These are phyloP conservation scores for Matsumyia berberina DNA, from an alignment of 2,888 invertebrate genomes.

Conservation along the genomic window DNA sequence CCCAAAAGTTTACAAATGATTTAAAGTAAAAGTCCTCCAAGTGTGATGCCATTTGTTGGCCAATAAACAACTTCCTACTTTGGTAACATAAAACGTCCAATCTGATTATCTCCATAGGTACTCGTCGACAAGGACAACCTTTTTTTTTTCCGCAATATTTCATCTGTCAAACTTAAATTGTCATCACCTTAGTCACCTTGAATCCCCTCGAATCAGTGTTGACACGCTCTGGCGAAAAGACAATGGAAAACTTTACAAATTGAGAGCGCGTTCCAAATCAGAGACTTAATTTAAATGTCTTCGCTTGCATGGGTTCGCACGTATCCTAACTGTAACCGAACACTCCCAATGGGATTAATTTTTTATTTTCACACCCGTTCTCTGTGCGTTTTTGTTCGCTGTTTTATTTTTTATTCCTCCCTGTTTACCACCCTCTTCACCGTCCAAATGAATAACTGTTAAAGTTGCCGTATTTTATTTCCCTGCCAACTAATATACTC, in stretches of 20 bases:
- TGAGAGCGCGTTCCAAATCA: conserved; percentile 52
- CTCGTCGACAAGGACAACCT: not conserved
- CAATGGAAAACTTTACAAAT: conserved; percentile 52
- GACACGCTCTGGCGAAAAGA: conserved; percentile 14
- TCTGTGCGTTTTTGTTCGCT: not conserved
- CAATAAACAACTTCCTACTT: not conserved
- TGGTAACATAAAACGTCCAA: not conserved
- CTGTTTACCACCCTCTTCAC: no score
- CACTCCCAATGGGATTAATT: conserved; percentile 48
- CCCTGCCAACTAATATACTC: conserved; percentile 56
- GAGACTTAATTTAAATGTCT: conserved; percentile 65
- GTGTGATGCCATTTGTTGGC: not conserved
- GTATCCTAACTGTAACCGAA: conserved; percentile 42
- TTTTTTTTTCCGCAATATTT: conserved; percentile 31
- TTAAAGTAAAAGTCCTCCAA: not conserved
- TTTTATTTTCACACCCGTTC: conserved; percentile 40
- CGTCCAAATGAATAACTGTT: conserved; percentile 51
- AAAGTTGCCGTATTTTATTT: conserved; percentile 52
- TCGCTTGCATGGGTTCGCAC: conserved; percentile 8
- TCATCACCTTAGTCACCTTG: conserved; percentile 40
- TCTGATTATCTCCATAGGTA: not conserved
- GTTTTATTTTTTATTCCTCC: no score
- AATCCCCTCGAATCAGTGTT: conserved; percentile 35
- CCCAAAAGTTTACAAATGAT: not conserved
- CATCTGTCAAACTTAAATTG: conserved; percentile 26